Evolutionary conservation across 1,140 invertebrate species (phyloP).

Genomic region (Ladona fulva): DNA sequence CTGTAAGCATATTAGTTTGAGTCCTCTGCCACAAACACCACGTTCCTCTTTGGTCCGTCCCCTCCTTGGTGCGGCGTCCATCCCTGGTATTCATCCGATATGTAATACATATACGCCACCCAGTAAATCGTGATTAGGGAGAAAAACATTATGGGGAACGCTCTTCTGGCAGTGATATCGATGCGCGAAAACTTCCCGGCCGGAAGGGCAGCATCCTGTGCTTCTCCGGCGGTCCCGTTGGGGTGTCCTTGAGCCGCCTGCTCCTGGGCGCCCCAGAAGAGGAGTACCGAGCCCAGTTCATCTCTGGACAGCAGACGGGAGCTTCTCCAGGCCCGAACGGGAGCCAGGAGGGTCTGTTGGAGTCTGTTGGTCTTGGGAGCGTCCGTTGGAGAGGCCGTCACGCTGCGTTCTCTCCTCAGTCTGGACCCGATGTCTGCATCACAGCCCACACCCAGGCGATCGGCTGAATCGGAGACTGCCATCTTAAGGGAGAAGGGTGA

Average conservation of each 20-base stretch:
- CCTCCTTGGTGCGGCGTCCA: not conserved
- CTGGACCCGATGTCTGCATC: not conserved
- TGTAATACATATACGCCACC: slow-evolving; percentile 37
- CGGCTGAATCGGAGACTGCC: slow-evolving; percentile 12
- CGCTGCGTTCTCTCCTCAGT: not conserved
- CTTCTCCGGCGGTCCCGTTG: slow-evolving; percentile 17
- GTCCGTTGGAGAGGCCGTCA: slow-evolving; percentile 11
- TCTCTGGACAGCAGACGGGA: slow-evolving; percentile 13
- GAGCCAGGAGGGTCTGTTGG: not conserved
- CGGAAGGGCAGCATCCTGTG: not conserved
- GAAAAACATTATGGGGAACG: slow-evolving; percentile 42
- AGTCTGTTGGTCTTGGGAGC: not conserved
- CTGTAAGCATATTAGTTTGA: not conserved
- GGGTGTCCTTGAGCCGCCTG: slow-evolving; percentile 21
- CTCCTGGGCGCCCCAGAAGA: slow-evolving; percentile 16
- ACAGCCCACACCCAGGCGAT: not conserved
- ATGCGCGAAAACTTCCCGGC: slow-evolving; percentile 36
- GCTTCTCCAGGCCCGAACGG: not conserved
- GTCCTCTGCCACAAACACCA: not conserved
- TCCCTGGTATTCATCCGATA: slow-evolving; percentile 28
- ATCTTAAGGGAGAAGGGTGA: not conserved
- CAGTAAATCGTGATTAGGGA: slow-evolving; percentile 44
- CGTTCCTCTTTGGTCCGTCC: not conserved
- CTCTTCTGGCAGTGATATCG: slow-evolving; percentile 40
- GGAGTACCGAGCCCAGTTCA: slow-evolving; percentile 13